Conservation (phyloP, 2,888 invertebrate species). For the Nezara viridula region DNA sequence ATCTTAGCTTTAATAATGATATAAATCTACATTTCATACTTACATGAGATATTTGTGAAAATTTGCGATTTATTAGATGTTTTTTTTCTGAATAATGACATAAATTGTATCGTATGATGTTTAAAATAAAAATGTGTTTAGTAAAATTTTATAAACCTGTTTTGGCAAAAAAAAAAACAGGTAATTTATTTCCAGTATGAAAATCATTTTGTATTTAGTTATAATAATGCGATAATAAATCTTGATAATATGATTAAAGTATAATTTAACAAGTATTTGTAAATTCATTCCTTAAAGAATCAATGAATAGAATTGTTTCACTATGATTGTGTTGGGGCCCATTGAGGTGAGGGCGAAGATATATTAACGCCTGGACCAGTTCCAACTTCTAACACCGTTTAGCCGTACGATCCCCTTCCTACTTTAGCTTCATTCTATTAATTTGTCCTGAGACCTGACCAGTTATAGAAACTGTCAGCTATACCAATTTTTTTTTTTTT, state of each 20-base stretch:
- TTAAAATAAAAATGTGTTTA: too few species aligned
- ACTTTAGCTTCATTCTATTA: neutral
- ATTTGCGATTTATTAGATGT: too few species aligned
- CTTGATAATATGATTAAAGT: neutral
- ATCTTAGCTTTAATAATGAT: too few species aligned
- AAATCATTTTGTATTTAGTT: too few species aligned
- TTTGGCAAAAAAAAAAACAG: too few species aligned
- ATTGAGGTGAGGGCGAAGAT: neutral
- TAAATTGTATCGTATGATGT: too few species aligned
- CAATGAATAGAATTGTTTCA: neutral
- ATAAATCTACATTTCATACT: too few species aligned
- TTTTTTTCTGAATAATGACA: too few species aligned
- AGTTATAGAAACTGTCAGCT: neutral
- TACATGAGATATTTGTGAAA: too few species aligned
- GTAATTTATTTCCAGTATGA: too few species aligned
- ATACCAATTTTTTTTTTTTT: neutral
- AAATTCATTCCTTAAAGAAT: neutral
- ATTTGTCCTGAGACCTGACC: neutral
- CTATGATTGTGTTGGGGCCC: neutral
- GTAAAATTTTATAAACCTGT: too few species aligned
- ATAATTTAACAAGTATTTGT: neutral
- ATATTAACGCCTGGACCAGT: neutral
- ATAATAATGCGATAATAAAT: neutral
- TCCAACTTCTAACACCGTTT: neutral
- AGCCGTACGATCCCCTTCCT: neutral